Evolutionary conservation across 2,797 vertebrate species (phyloP).

Genomic region (Hydrocynus forskahlii): DNA sequence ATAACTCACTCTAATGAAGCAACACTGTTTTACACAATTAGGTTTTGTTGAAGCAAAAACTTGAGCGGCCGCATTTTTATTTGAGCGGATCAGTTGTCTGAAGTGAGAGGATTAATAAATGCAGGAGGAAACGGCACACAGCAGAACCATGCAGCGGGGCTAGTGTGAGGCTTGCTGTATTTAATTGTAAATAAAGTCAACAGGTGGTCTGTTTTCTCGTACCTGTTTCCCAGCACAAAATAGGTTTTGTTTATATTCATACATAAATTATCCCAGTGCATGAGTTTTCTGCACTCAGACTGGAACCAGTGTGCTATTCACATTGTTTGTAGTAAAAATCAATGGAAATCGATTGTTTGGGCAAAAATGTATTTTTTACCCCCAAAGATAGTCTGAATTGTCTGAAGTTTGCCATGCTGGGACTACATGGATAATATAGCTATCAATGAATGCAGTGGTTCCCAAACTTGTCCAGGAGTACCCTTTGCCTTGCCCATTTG

Average conservation of each 20-base stretch:
- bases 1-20: constrained; percentile 41
- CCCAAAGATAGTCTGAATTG: too few species aligned
- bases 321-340: too few species aligned
- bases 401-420: too few species aligned
- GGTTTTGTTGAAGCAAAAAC: constrained; percentile 25
- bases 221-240: neutral
- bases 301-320: neutral
- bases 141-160: neutral
- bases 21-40: constrained; percentile 32
- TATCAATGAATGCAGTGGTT: too few species aligned
- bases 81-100: constrained; percentile 21
- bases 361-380: too few species aligned
- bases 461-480: too few species aligned
- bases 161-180: neutral
- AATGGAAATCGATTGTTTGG: too few species aligned
- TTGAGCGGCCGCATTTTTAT: constrained; percentile 10
- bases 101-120: constrained; percentile 2
- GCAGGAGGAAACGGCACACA: neutral
- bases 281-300: neutral
- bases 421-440: too few species aligned
- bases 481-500: too few species aligned
- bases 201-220: constrained; percentile 1
- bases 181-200: neutral
- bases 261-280: neutral
- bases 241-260: constrained; percentile 6